A percentile compares a stretch with the other conserved stretches of the same genome.
These are phyloP conservation scores for Chamaedrilus cognettii DNA, from an alignment of 2,888 invertebrate species.

Conservation along the genomic window DNA sequence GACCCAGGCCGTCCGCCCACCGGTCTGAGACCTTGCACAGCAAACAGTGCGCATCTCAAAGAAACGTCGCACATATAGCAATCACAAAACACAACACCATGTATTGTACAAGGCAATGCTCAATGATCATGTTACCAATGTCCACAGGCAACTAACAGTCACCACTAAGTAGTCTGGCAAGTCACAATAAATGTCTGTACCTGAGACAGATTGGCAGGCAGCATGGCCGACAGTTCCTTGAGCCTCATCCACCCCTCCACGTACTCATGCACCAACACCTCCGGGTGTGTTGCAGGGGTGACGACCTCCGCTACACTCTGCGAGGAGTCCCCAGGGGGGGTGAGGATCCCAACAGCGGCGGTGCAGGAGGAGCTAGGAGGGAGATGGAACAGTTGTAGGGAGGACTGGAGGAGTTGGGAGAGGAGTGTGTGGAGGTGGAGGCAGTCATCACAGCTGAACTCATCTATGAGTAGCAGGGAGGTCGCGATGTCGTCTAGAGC, in stretches of 20 bases:
- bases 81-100: no score
- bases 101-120: no score
- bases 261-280: constrained; percentile 33
- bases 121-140: no score
- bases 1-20: constrained; percentile 41
- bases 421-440: constrained; percentile 28
- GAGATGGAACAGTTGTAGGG: constrained; percentile 21
- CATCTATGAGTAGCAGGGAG: constrained; percentile 32
- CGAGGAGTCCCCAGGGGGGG: no score
- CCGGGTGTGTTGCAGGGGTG: no score
- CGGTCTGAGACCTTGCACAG: constrained; percentile 39
- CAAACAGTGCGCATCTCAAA: no score
- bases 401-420: constrained; percentile 15
- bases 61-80: no score
- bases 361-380: constrained; percentile 3
- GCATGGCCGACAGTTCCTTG: constrained; percentile 30
- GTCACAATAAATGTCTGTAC: no score
- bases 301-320: no score
- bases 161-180: no score
- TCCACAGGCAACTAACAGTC: no score
- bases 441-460: constrained; percentile 38
- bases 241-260: constrained; percentile 36
- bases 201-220: constrained; percentile 28
- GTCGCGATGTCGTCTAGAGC: constrained; percentile 31
- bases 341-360: no score